A percentile compares a stretch with the other conserved stretches of the same genome.
Evolutionary conservation across 2,797 vertebrate species (phyloP).

Genomic region (Syngnathus rostellatus): DNA sequence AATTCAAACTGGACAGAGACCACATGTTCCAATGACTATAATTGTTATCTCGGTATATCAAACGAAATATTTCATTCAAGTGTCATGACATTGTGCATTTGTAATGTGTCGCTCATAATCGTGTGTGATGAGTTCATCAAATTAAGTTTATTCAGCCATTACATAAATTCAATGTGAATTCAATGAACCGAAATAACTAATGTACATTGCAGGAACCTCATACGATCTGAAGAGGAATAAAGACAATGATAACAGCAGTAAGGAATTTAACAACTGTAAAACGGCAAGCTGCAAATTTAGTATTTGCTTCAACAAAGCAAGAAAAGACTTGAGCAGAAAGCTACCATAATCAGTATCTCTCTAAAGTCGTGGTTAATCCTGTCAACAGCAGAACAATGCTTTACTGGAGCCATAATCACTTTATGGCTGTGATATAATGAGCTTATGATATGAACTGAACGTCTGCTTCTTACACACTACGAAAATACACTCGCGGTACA

Average conservation of each 20-base stretch:
- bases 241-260: background rate
- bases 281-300: slow-evolving; percentile 15
- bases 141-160: background rate
- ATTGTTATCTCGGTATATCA: background rate
- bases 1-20: background rate
- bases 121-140: background rate
- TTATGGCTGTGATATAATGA: slow-evolving; percentile 62
- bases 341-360: slow-evolving; percentile 23
- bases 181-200: background rate
- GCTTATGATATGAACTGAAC: slow-evolving; percentile 63
- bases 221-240: no score
- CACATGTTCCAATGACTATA: background rate
- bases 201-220: background rate
- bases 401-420: slow-evolving; percentile 62
- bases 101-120: background rate
- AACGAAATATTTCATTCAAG: background rate
- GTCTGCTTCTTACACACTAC: slow-evolving; percentile 48
- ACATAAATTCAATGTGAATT: background rate
- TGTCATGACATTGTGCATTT: background rate
- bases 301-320: slow-evolving; percentile 44
- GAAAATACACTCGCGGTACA: slow-evolving; percentile 47
- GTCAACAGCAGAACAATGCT: slow-evolving; percentile 63
- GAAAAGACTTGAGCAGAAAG: slow-evolving; percentile 41
- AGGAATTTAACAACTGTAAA: background rate
- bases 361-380: slow-evolving; percentile 61